These are phyloP conservation scores for Characodon lateralis DNA, from an alignment of 2,797 vertebrate species.

Conservation along the genomic window DNA sequence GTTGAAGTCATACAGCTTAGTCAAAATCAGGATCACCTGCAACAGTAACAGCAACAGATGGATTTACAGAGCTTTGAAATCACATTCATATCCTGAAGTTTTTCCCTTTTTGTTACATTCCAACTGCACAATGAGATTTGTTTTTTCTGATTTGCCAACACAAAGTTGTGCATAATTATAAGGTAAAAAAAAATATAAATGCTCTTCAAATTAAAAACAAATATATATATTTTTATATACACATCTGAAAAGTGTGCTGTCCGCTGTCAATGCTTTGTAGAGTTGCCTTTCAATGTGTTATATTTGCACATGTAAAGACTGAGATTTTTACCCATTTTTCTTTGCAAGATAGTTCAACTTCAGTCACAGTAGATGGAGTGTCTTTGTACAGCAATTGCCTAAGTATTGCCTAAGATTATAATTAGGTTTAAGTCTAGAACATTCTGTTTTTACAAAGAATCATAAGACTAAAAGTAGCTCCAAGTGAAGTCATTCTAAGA, in stretches of 20 bases:
- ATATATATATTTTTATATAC: too few species aligned
- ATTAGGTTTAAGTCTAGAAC: not conserved
- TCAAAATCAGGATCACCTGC: conserved; percentile 97
- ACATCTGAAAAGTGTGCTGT: too few species aligned
- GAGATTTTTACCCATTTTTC: not conserved
- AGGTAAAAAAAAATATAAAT: not conserved
- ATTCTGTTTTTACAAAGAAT: not conserved
- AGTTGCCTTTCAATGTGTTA: not conserved
- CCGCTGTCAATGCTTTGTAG: not conserved
- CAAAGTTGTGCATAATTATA: not conserved
- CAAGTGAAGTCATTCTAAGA: too few species aligned
- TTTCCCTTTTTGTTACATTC: not conserved
- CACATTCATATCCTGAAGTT: not conserved
- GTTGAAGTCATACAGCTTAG: conserved; percentile 98
- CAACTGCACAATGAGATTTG: not conserved
- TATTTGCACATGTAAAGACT: not conserved
- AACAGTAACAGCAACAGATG: conserved; percentile 55
- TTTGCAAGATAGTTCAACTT: not conserved
- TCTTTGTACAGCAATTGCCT: not conserved
- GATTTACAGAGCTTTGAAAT: conserved; percentile 15
- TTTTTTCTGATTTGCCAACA: not conserved
- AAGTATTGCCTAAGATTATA: not conserved
- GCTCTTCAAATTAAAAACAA: too few species aligned
- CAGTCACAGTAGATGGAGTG: not conserved
- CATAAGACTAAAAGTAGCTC: too few species aligned